Base-by-base conservation (phyloP, 1,140 invertebrate genomes). In the Phenacoccus solenopsis region DNA sequence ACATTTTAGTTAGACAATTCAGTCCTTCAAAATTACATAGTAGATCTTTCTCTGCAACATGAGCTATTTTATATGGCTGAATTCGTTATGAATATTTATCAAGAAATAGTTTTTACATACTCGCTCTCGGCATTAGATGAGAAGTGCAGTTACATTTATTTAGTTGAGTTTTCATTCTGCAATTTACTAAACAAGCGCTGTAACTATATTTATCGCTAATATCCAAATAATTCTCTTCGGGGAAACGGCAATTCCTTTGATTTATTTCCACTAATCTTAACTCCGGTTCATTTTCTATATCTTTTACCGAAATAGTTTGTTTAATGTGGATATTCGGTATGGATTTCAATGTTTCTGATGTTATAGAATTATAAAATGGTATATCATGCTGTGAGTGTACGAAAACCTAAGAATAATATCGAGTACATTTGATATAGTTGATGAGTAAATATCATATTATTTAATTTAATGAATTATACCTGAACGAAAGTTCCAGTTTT, bases 181-280 rank as follows among this genome's bases (percentile, higher is more conserved):
- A 88, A 73, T 88, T 84, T 0, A 87, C 85, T 0, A 84, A 84
- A 74, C 87, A 88, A 0, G 85, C 85, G 13, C 84, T 86, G 73
- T 87, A 87, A 25, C 85, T 87, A 70, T 88, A 87, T 73, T 82
- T 80, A 0, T 76, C 78, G 76, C 86, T 85, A 0, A 87, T 83
- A 21, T 84, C 77, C 38, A 87, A 75, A 68, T 80, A 79, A 70
- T 84, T 84, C 76, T 88, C 87, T 68, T 87, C 82, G 0, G 80
- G 81, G 72, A 87, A 88, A 9, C 85, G 81, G 74, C 87, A 88
- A 75, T 82, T 71, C 74, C 81, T 20, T 82, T 85, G 84, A 2
- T 78, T 75, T 0, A 84, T 80, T 13, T 80, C 78, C 5, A 85
- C 83, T 9, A 81, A 74, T 1, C 81, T 78, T 1, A 84, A 83